Conservation (phyloP, 2,888 invertebrate species). For the Willowsia nigromaculata region DNA sequence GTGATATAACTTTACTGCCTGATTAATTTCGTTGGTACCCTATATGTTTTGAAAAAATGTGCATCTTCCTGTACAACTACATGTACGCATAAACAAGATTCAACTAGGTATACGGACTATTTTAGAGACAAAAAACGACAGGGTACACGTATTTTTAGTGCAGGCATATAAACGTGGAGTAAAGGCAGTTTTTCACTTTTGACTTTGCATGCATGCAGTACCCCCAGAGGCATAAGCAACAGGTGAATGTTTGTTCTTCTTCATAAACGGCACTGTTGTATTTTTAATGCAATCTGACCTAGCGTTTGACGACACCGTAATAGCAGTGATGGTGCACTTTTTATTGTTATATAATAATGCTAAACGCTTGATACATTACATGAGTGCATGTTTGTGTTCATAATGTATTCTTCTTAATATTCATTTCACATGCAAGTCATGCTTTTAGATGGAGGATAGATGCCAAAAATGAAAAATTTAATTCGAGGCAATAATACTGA, state of each 20-base stretch:
- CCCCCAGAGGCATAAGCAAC: background rate
- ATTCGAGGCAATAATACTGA: background rate
- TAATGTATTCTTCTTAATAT: conserved; percentile 10
- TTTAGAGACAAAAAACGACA: no score
- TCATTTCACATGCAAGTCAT: conserved; percentile 54
- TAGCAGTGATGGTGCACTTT: background rate
- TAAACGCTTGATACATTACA: background rate
- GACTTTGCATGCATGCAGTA: no score
- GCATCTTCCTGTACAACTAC: background rate
- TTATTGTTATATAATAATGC: background rate
- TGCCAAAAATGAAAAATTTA: background rate
- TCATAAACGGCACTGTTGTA: background rate
- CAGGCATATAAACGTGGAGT: no score
- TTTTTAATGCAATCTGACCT: conserved; percentile 27
- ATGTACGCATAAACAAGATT: background rate
- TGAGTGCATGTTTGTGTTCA: background rate
- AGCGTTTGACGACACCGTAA: background rate
- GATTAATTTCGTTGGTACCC: conserved; percentile 19
- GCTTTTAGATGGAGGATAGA: background rate
- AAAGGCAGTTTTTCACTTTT: no score
- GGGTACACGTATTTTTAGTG: background rate
- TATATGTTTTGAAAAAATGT: background rate
- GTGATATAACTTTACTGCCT: conserved; percentile 44
- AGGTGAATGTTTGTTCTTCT: conserved; percentile 30
- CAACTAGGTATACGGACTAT: conserved; percentile 16